Evolutionary conservation across 1,140 invertebrate species (phyloP).

Genomic region (Carcinoscorpius rotundicauda): DNA sequence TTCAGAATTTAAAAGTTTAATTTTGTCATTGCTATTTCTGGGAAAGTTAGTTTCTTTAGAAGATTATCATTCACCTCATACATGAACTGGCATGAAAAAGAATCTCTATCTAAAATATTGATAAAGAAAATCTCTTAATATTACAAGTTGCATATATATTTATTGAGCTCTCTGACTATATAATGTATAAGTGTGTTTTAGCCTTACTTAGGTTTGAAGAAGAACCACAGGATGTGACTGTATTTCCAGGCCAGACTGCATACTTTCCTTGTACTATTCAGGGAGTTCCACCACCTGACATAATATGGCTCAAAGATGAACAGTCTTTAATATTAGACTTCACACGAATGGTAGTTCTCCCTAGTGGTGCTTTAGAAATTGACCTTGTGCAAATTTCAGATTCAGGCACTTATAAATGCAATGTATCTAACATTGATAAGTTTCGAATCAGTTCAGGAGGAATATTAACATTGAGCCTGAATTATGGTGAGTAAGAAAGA

Average conservation of each 20-base stretch:
- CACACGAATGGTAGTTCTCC: constrained; percentile 59
- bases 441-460: constrained; percentile 53
- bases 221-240: constrained; percentile 50
- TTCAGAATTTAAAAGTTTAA: too few species aligned
- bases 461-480: constrained; percentile 47
- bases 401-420: constrained; percentile 64
- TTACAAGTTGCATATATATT: too few species aligned
- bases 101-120: too few species aligned
- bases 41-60: too few species aligned
- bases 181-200: constrained; percentile 25
- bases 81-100: too few species aligned
- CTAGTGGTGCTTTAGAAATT: constrained; percentile 67
- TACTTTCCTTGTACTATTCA: constrained; percentile 44
- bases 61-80: too few species aligned
- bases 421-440: constrained; percentile 46
- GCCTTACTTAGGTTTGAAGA: constrained; percentile 47
- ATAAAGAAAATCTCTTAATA: too few species aligned
- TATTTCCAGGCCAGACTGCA: constrained; percentile 49
- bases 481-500: constrained; percentile 38
- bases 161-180: too few species aligned
- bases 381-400: constrained; percentile 57
- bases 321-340: constrained; percentile 50
- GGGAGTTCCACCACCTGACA: constrained; percentile 37
- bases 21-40: too few species aligned
- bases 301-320: constrained; percentile 73